phyloP scores from a whole-genome alignment of 1,140 invertebrate species.

The Coboldia fuscipes region DNA sequence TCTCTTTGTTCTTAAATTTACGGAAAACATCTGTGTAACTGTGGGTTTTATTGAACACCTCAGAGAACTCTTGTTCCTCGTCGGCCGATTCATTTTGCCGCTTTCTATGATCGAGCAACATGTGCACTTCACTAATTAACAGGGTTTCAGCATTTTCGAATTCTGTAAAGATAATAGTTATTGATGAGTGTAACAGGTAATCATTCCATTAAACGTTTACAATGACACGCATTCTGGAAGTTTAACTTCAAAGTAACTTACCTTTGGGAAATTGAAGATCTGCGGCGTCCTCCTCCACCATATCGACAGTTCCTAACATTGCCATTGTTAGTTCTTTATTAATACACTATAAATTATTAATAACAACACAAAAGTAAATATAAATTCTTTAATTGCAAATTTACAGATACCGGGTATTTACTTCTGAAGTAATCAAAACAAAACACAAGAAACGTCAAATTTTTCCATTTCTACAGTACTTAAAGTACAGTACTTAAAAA shows the following conservation, averaged over 20 bases:
- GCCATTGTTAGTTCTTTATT: too few relatives aligned
- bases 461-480: too few relatives aligned
- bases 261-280: constrained; percentile 75
- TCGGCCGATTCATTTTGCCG: constrained; percentile 94
- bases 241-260: constrained; percentile 14
- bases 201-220: not conserved
- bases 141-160: constrained; percentile 97
- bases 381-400: too few relatives aligned
- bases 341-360: too few relatives aligned
- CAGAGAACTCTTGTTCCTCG: constrained; percentile 94
- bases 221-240: not conserved
- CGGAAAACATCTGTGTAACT: constrained; percentile 91
- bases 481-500: too few relatives aligned
- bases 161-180: constrained; percentile 38
- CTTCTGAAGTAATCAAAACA: too few relatives aligned
- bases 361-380: too few relatives aligned
- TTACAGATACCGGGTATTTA: too few relatives aligned
- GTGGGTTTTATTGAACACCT: constrained; percentile 95
- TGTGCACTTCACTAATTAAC: constrained; percentile 94
- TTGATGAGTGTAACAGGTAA: not conserved
- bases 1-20: constrained; percentile 97
- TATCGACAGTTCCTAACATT: too few relatives aligned
- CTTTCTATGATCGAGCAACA: constrained; percentile 93
- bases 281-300: constrained; percentile 57
- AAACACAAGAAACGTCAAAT: too few relatives aligned